Base-by-base conservation (phyloP, 2,797 vertebrate genomes). In the Moxostoma hubbsi region DNA sequence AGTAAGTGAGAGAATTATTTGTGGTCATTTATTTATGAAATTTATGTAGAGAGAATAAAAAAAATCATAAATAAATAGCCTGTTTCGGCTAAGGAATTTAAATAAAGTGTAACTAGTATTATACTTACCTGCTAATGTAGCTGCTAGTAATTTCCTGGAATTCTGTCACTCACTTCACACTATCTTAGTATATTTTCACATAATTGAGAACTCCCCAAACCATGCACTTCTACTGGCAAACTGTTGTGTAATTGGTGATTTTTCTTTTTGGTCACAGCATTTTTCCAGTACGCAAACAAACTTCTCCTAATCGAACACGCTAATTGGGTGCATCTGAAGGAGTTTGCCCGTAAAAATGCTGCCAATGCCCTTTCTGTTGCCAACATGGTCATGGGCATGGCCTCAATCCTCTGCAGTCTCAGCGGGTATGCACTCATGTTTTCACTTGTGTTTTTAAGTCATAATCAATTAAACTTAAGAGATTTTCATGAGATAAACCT, bases 401-500 rank as follows among this genome's bases (percentile, higher is more conserved):
- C 93, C 72, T 98, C 97, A 85, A 90, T 99, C 81, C 95, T 98
- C 86, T 94, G 96, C 94, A 97, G 93, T 73, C 89, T 99, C 11
- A 95, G 93, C 16, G 95, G 96, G 97, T 98, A 87, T 86, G 84
- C 9, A 51, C 18, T 75, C 59, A 7, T 57, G 64, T 59, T 50
- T 77, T 0, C 4, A 49, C 7, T 24, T 4, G 18, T 24, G 15
- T 43, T 15, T 4, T 43, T 24, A 18, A 24, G 13, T 1, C 11
- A 36, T 24, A 13, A n/a, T n/a, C 12, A 5, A 12, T 13, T 54
- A 11, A 36, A 53, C 51, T 53, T 12, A 12, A 54, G 13, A 36
- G 36, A 36, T 36, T 36, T 36, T 36, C 36, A 36, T 36, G 36
- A 36, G 36, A 36, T 4, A 36, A 36, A 36, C 4, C 36, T 36